These are phyloP conservation scores for Amniataba percoides DNA, from an alignment of 2,797 vertebrate genomes.

Conservation along the genomic window DNA sequence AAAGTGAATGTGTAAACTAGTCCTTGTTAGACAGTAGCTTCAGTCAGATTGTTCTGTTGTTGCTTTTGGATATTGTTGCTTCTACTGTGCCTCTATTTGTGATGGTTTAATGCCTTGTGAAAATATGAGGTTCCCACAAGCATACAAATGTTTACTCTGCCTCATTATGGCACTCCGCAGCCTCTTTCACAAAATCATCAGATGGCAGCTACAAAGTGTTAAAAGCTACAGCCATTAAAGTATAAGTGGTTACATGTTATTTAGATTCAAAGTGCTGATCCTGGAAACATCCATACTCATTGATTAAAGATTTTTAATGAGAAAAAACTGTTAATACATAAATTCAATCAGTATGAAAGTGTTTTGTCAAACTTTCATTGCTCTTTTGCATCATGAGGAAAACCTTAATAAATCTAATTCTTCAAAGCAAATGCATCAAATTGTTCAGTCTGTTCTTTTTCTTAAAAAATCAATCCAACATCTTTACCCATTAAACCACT, in stretches of 20 bases:
- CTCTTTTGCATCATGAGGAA: constrained; percentile 12
- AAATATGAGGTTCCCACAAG: neutral
- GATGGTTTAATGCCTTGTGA: constrained; percentile 16
- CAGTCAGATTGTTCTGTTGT: neutral
- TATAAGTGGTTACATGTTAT: neutral
- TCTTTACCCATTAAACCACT: neutral
- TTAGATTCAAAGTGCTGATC: neutral
- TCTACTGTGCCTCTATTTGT: constrained; percentile 38
- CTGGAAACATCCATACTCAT: neutral
- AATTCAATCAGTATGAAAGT: neutral
- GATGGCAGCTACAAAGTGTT: constrained; percentile 32
- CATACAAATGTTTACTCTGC: neutral
- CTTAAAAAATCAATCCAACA: neutral
- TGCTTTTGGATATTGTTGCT: constrained; percentile 24
- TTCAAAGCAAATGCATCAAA: neutral
- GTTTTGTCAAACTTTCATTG: constrained; percentile 1
- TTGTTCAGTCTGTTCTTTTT: neutral
- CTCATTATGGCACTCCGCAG: constrained; percentile 2
- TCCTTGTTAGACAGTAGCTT: constrained; percentile 10
- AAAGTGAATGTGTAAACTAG: constrained; percentile 36
- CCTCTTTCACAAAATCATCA: constrained; percentile 2
- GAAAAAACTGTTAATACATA: neutral
- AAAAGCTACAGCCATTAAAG: neutral
- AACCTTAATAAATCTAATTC: constrained; percentile 16
- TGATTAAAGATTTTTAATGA: neutral